phyloP scores from a whole-genome alignment of 2,797 vertebrate species.

The Myiotriccus ornatus region DNA sequence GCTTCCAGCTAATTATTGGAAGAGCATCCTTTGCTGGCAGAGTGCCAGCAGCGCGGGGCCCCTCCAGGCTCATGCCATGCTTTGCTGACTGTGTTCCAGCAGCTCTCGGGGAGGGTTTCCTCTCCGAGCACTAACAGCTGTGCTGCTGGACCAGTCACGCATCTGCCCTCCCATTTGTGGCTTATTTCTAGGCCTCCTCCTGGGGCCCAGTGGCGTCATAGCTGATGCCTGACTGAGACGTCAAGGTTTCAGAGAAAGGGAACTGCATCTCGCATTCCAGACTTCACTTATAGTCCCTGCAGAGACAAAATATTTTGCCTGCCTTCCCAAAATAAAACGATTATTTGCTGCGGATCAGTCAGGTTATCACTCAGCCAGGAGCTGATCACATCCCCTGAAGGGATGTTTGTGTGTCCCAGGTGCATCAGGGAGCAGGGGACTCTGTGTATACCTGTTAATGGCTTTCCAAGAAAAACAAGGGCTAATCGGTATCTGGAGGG shows the following conservation, averaged over 20 bases:
- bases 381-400: background rate
- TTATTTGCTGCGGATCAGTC: background rate
- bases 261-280: background rate
- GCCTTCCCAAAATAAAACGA: background rate
- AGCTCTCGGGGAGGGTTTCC: background rate
- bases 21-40: background rate
- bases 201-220: background rate
- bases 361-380: background rate
- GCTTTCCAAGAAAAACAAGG: background rate
- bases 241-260: background rate
- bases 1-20: background rate
- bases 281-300: background rate
- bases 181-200: background rate
- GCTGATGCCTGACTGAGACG: background rate
- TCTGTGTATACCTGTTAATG: background rate
- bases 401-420: background rate
- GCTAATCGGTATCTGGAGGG: background rate
- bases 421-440: background rate
- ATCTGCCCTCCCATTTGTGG: background rate
- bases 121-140: background rate
- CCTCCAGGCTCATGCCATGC: accelerated
- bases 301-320: background rate
- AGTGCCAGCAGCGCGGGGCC: background rate
- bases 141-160: background rate
- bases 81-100: background rate